These are phyloP conservation scores for Campylomormyrus numenius DNA, from an alignment of 2,113 vertebrate species.

Conservation along the genomic window DNA sequence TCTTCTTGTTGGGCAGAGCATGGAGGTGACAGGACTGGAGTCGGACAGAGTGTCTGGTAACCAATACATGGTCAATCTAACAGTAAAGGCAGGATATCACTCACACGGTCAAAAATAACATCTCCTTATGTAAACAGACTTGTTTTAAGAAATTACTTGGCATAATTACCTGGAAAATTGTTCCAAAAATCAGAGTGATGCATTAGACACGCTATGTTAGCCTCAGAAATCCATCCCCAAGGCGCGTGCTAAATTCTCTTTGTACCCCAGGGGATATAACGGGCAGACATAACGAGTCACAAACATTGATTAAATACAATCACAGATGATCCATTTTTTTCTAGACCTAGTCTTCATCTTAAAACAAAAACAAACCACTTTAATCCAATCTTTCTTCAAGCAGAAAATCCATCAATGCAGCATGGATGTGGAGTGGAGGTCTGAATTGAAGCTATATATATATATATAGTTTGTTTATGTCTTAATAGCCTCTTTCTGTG, in stretches of 20 bases:
- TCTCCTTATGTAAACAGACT: neutral
- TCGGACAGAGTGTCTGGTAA: neutral
- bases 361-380: conserved; percentile 17
- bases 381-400: conserved; percentile 14
- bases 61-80: neutral
- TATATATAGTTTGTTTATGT: neutral
- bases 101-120: neutral
- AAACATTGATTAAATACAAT: neutral
- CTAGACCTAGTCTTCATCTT: neutral
- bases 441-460: conserved; percentile 8
- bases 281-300: neutral
- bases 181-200: neutral
- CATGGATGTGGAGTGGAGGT: neutral
- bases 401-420: conserved; percentile 9
- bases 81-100: neutral
- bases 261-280: neutral
- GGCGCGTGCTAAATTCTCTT: neutral
- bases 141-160: neutral
- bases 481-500: neutral
- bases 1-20: neutral
- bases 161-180: conserved; percentile 4
- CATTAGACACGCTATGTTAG: neutral
- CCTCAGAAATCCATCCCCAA: neutral
- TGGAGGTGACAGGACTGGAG: neutral
- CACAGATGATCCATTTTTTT: neutral